Evolutionary conservation across 2,888 invertebrate genomes (phyloP).

Genomic region (Morpho deidamia): DNA sequence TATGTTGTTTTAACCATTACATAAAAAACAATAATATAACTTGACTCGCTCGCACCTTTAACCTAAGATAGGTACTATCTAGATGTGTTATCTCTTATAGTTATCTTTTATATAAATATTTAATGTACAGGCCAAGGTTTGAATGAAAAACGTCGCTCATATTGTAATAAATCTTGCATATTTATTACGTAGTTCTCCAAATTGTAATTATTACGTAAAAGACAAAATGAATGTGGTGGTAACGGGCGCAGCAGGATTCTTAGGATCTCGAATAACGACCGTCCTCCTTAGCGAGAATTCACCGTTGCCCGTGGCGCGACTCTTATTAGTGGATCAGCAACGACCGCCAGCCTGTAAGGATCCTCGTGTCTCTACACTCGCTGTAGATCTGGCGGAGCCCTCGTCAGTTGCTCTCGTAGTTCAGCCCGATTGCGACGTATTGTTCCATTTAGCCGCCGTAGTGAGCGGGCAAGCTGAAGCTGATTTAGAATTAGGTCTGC

Average conservation of each 20-base stretch:
- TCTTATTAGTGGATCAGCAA: conserved; percentile 37
- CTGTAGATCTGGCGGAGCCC: conserved; percentile 33
- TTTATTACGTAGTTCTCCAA: background rate
- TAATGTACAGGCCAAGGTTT: background rate
- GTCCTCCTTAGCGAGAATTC: conserved; percentile 33
- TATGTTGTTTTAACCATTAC: no score
- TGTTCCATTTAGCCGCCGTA: conserved; percentile 62
- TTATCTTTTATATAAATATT: background rate
- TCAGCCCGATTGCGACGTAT: conserved; percentile 34
- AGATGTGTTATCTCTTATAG: background rate
- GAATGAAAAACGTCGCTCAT: background rate
- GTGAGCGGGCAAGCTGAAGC: conserved; percentile 63
- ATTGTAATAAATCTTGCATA: background rate
- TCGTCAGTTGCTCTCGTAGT: conserved; percentile 40
- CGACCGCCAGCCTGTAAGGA: conserved; percentile 27
- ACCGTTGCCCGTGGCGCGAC: conserved; percentile 32
- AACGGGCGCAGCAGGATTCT: conserved; percentile 56
- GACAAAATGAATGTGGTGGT: conserved; percentile 46
- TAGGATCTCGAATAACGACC: conserved; percentile 45
- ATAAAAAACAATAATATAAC: no score
- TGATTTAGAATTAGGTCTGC: conserved; percentile 56
- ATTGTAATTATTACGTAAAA: background rate
- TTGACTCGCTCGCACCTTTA: background rate
- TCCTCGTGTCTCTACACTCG: conserved; percentile 34
- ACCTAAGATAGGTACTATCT: background rate